phyloP scores from a whole-genome alignment of 2,113 vertebrate species.

The Barnardius zonarius region DNA sequence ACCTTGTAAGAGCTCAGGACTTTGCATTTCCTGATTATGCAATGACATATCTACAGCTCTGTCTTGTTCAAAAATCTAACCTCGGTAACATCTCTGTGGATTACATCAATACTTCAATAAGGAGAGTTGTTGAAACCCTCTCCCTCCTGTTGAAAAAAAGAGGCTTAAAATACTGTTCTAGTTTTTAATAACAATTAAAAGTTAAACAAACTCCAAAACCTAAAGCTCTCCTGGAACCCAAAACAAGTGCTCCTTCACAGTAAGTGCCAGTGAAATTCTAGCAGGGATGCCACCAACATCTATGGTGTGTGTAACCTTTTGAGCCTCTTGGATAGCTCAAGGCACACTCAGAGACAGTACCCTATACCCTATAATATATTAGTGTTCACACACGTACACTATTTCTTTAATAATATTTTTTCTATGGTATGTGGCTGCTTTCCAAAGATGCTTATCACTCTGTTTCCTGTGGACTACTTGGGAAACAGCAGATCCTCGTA shows the following conservation, averaged over 20 bases:
- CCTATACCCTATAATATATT: background rate
- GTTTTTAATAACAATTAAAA: background rate
- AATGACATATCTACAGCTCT: background rate
- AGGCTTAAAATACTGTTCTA: background rate
- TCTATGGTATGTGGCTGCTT: background rate
- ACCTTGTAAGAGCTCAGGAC: background rate
- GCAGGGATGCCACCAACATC: background rate
- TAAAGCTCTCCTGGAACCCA: background rate
- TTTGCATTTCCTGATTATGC: background rate
- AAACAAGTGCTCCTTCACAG: background rate
- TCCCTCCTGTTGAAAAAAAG: rapidly evolving
- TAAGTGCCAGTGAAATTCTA: background rate
- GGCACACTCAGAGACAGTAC: background rate
- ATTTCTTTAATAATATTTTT: background rate
- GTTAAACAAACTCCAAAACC: background rate
- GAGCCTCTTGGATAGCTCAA: background rate
- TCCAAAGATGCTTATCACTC: background rate
- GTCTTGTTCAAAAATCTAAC: background rate
- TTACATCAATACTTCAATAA: background rate
- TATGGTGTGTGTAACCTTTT: background rate
- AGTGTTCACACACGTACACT: background rate
- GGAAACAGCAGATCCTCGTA: background rate
- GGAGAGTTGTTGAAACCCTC: background rate
- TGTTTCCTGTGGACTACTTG: background rate
- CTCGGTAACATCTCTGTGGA: background rate